phyloP scores from a whole-genome alignment of 2,113 vertebrate species.

The Phaetusa simplex region DNA sequence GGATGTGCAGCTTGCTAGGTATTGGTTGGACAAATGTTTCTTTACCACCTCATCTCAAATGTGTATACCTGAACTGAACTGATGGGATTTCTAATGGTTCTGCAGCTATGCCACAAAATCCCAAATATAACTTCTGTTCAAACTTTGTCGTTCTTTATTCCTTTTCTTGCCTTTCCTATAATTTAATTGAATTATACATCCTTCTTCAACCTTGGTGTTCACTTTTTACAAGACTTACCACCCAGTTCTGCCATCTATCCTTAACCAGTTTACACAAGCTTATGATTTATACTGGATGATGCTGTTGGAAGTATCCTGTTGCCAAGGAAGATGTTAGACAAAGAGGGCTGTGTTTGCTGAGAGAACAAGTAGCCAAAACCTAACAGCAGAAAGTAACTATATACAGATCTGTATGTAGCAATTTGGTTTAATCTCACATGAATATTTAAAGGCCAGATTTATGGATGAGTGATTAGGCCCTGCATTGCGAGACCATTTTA shows the following conservation, averaged over 20 bases:
- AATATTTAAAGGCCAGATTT: not conserved
- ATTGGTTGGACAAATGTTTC: not conserved
- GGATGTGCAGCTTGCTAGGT: not conserved
- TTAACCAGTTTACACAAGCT: not conserved
- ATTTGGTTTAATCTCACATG: not conserved
- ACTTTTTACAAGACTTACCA: not conserved
- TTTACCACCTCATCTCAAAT: not conserved
- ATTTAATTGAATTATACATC: not conserved
- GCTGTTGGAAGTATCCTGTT: not conserved
- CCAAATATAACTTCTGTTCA: not conserved
- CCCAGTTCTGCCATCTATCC: not conserved
- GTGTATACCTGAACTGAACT: not conserved
- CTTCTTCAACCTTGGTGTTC: not conserved
- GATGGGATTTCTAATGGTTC: not conserved
- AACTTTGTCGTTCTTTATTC: not conserved
- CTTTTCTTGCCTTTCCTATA: not conserved
- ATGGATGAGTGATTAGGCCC: not conserved
- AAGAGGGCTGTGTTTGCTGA: constrained; percentile 47
- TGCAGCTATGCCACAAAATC: not conserved
- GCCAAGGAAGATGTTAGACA: not conserved
- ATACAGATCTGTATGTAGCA: not conserved
- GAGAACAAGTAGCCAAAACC: not conserved
- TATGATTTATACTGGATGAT: not conserved
- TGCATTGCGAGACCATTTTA: not conserved
- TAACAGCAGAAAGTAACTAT: not conserved